Percentiles rank a stretch among this genome's conserved stretches.
Evolutionary conservation across 2,888 invertebrate species (phyloP).

Genomic region (Troides helena): DNA sequence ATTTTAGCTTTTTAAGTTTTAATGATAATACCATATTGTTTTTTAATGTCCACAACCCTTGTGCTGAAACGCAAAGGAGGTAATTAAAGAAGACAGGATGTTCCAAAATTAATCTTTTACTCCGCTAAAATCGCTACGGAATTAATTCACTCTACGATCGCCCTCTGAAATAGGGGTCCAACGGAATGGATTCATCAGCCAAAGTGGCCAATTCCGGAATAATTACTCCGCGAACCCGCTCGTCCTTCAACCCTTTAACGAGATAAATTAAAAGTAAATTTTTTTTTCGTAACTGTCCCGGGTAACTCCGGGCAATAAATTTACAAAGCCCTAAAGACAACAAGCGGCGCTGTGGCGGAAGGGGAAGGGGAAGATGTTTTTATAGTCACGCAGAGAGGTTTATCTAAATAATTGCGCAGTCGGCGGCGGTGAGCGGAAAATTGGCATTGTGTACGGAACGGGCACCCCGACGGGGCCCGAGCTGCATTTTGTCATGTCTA

Average conservation of each 20-base stretch:
- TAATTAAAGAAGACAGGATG: slow-evolving; percentile 33
- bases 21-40: too few species aligned
- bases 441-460: slow-evolving; percentile 65
- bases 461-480: slow-evolving; percentile 33
- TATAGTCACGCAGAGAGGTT: slow-evolving; percentile 79
- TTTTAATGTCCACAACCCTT: too few species aligned
- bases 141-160: slow-evolving; percentile 72
- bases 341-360: slow-evolving; percentile 59
- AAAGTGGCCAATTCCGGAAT: slow-evolving; percentile 80
- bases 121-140: slow-evolving; percentile 62
- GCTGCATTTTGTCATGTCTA: slow-evolving; percentile 38
- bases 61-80: neutral
- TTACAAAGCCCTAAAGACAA: slow-evolving; percentile 79
- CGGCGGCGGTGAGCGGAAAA: slow-evolving; percentile 79
- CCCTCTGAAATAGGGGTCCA: slow-evolving; percentile 62
- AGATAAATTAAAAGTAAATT: slow-evolving; percentile 81
- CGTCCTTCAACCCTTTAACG: slow-evolving; percentile 81
- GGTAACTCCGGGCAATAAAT: slow-evolving; percentile 76
- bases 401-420: slow-evolving; percentile 80
- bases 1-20: too few species aligned
- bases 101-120: slow-evolving; percentile 72
- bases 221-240: slow-evolving; percentile 77
- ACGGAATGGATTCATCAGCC: slow-evolving; percentile 76
- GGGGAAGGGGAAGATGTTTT: slow-evolving; percentile 72
- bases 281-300: slow-evolving; percentile 72